A percentile compares a stretch with the other conserved stretches of the same genome.
These are phyloP conservation scores for Drosophila tropicalis DNA, from an alignment of 1,140 invertebrate genomes.

Conservation along the genomic window DNA sequence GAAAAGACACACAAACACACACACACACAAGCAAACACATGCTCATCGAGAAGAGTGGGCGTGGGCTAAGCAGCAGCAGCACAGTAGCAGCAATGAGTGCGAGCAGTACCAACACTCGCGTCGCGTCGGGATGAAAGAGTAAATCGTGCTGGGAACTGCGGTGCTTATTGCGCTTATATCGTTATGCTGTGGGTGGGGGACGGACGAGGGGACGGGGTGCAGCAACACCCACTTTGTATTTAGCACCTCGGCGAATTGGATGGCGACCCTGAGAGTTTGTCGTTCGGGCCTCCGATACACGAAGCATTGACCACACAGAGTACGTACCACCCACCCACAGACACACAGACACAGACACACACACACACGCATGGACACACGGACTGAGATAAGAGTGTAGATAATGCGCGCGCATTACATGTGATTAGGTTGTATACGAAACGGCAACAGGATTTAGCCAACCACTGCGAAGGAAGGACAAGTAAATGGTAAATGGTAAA, in stretches of 20 bases:
- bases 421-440: constrained; percentile 77
- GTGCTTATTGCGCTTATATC: constrained; percentile 67
- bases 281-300: constrained; percentile 44
- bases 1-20: constrained; percentile 37
- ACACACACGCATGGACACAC: constrained; percentile 16
- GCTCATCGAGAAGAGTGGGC: constrained; percentile 68
- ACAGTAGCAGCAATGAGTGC: constrained; percentile 37
- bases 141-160: constrained; percentile 54
- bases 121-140: constrained; percentile 70
- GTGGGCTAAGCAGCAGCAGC: constrained; percentile 52
- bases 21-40: constrained; percentile 44
- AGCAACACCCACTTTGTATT: constrained; percentile 72
- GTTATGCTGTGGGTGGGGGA: constrained; percentile 37
- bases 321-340: too few species aligned
- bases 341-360: neutral
- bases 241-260: constrained; percentile 71
- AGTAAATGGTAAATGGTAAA: constrained; percentile 55
- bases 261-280: constrained; percentile 50
- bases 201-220: neutral
- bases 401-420: constrained; percentile 84
- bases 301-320: constrained; percentile 57
- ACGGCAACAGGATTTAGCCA: constrained; percentile 77
- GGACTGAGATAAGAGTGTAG: constrained; percentile 76
- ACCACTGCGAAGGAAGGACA: constrained; percentile 60
- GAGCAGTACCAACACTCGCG: constrained; percentile 49